phyloP scores from a whole-genome alignment of 2,888 invertebrate genomes.

The Drosophila siamana region DNA sequence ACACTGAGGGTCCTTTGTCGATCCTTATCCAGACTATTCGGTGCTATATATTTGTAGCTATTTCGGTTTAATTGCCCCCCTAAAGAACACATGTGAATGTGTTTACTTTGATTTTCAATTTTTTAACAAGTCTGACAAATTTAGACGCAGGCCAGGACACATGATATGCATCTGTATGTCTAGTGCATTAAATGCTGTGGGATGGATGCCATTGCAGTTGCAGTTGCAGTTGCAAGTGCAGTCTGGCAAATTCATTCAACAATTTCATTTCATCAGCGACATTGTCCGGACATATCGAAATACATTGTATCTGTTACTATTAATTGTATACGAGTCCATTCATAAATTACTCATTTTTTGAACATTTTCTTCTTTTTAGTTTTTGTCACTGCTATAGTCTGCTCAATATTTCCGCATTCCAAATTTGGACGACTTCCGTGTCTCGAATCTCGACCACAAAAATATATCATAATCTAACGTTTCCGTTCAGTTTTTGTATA shows the following conservation, averaged over 20 bases:
- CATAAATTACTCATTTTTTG: conserved; percentile 37
- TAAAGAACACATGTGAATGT: conserved; percentile 61
- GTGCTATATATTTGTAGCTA: conserved; percentile 10
- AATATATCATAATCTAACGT: conserved; percentile 24
- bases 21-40: conserved; percentile 52
- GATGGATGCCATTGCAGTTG: conserved; percentile 17
- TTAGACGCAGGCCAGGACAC: conserved; percentile 40
- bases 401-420: conserved; percentile 55
- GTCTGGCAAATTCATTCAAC: conserved; percentile 62
- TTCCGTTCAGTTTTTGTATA: conserved; percentile 36
- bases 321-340: conserved; percentile 53
- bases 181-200: conserved; percentile 16
- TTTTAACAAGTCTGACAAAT: conserved; percentile 38
- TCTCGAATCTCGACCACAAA: conserved; percentile 20
- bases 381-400: conserved; percentile 11
- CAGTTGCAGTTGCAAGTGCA: conserved; percentile 25
- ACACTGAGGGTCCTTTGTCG: conserved; percentile 52
- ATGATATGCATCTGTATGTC: conserved; percentile 33
- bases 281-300: conserved; percentile 58
- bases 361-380: conserved; percentile 26
- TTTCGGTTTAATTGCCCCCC: conserved; percentile 57
- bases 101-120: conserved; percentile 66
- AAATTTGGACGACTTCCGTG: conserved; percentile 34
- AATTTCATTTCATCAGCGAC: conserved; percentile 47
- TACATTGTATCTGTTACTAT: conserved; percentile 54